phyloP scores from a whole-genome alignment of 2,113 vertebrate species.

The Sterrhoptilus dennistouni region DNA sequence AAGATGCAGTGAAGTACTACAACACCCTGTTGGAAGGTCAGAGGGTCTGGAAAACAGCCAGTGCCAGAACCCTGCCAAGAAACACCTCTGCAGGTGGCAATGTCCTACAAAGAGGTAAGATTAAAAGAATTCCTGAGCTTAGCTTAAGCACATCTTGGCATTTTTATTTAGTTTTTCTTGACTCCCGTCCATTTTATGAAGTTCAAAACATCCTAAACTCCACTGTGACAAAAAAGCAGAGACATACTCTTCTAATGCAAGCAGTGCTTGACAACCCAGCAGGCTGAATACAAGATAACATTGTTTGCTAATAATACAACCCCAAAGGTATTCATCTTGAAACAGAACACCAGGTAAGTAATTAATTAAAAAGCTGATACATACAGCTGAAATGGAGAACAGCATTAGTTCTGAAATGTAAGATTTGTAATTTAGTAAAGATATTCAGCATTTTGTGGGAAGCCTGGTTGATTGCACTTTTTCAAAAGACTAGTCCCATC shows the following conservation, averaged over 20 bases:
- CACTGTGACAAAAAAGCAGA: neutral
- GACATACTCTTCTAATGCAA: neutral
- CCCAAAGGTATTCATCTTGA: neutral
- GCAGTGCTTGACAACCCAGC: neutral
- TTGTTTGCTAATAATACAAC: neutral
- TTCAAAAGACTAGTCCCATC: constrained; percentile 32
- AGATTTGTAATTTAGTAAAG: constrained; percentile 13
- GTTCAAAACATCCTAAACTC: neutral
- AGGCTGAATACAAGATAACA: neutral
- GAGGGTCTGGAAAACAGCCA: constrained; percentile 23
- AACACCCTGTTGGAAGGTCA: neutral
- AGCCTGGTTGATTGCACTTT: constrained; percentile 24
- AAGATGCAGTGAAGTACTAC: constrained; percentile 5
- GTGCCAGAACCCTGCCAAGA: constrained; percentile 53
- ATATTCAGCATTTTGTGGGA: neutral
- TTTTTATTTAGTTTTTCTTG: neutral
- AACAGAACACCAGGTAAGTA: neutral
- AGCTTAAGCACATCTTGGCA: constrained; percentile 21
- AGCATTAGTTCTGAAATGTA: neutral
- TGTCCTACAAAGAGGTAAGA: neutral
- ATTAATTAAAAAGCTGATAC: constrained; percentile 32
- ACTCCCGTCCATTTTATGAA: neutral
- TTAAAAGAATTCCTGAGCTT: constrained; percentile 30
- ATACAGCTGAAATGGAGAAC: neutral
- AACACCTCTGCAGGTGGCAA: constrained; percentile 23